phyloP scores from a whole-genome alignment of 1,140 invertebrate species.

The Heliconius congener region DNA sequence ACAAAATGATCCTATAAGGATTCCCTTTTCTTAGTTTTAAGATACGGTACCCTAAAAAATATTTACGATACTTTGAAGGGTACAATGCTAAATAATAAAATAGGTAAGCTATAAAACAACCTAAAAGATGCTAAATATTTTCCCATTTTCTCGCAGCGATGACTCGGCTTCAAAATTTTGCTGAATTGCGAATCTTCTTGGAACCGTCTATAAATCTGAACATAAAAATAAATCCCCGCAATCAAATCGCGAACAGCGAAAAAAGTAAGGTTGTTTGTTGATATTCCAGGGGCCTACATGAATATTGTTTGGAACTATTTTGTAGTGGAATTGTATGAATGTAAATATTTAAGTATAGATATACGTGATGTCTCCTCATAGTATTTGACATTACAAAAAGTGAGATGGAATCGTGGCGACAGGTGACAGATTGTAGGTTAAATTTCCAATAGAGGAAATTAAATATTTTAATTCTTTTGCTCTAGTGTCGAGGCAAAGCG shows the following conservation, averaged over 20 bases:
- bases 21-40: too few species aligned
- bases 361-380: not conserved
- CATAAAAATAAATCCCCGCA: constrained; percentile 79
- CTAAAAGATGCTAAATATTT: constrained; percentile 38
- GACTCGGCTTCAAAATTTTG: constrained; percentile 51
- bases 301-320: constrained; percentile 68
- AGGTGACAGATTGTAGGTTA: too few species aligned
- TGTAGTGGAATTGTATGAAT: constrained; percentile 49
- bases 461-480: too few species aligned
- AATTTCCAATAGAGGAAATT: too few species aligned
- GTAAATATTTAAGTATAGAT: not conserved
- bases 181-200: constrained; percentile 57
- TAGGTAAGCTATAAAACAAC: not conserved
- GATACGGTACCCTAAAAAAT: not conserved
- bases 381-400: not conserved
- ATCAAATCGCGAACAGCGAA: constrained; percentile 78
- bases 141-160: constrained; percentile 34
- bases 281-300: constrained; percentile 65
- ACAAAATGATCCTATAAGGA: too few species aligned
- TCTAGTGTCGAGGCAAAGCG: too few species aligned
- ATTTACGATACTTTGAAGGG: constrained; percentile 17
- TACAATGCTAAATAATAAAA: constrained; percentile 20
- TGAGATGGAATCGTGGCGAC: too few species aligned
- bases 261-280: constrained; percentile 78
- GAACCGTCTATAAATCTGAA: constrained; percentile 76